These are phyloP conservation scores for Caloenas nicobarica DNA, from an alignment of 2,113 vertebrate species.

Conservation along the genomic window DNA sequence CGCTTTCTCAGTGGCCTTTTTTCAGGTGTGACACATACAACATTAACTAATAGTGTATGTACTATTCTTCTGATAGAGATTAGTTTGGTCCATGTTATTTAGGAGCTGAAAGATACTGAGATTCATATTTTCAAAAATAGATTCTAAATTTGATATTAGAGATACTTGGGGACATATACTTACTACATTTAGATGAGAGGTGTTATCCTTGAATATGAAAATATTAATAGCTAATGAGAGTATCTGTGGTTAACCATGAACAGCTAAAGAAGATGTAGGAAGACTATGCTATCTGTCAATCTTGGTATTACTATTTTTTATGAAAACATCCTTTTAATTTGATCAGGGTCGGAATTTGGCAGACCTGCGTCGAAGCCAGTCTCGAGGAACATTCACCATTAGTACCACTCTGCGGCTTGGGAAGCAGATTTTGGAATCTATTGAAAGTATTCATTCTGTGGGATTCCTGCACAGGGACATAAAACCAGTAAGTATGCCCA, in stretches of 20 bases:
- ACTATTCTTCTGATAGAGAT: not conserved
- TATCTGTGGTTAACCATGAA: not conserved
- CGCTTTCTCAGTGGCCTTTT: not conserved
- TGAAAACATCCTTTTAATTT: not conserved
- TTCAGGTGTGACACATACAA: not conserved
- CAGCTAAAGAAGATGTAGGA: not conserved
- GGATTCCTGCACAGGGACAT: constrained; percentile 98
- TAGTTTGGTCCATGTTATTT: not conserved
- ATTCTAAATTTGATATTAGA: not conserved
- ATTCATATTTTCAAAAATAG: not conserved
- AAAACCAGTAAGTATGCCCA: constrained; percentile 86
- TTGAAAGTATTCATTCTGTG: constrained; percentile 98
- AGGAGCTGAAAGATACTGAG: not conserved
- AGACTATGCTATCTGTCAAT: not conserved
- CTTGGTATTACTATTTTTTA: not conserved
- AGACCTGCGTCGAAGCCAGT: constrained; percentile 93
- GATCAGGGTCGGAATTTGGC: constrained; percentile 94
- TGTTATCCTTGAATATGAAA: not conserved
- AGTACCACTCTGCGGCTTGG: constrained; percentile 94
- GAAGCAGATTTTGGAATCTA: constrained; percentile 94
- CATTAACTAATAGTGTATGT: not conserved
- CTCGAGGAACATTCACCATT: constrained; percentile 92
- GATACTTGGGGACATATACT: not conserved
- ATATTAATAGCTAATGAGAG: not conserved
- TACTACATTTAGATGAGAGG: not conserved